Evolutionary conservation across 2,113 vertebrate genomes (phyloP), one percentile per base, ranked within the genome.

Genomic region (Paralichthys olivaceus): DNA sequence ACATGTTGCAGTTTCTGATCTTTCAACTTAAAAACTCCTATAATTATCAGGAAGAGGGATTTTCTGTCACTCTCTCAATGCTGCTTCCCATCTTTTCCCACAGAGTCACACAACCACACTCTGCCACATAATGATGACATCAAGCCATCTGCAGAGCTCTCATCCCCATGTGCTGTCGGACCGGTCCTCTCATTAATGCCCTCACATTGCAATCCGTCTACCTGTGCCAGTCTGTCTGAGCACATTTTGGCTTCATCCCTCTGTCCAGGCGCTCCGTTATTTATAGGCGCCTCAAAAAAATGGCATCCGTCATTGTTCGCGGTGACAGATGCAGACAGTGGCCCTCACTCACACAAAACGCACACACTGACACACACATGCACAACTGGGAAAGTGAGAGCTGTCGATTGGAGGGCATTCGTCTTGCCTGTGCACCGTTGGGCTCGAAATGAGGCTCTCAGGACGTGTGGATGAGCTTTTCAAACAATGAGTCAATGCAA

Each of bases 181-280:
- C 66, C 65, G 55, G 62, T 64, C 72, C 69, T 82, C 79, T 84
- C 86, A 88, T 84, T 89, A 84, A 82, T 81, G 88, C 20, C 79
- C 77, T 75, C 8, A 5, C 53, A 34, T 76, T 77, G 76, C 72
- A 74, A 74, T 87, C 75, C 78, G 65, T 86, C 80, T 75, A 84
- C 76, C 78, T 84, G 81, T 78, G 81, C 83, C 65, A 68, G 70
- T 72, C 69, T 79, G 81, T 72, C 86, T 67, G 56, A 61, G 47
- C 60, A 57, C 11, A 64, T 71, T 75, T 65, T 81, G 80, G 80
- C 81, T 77, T 77, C 78, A 32, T 66, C 53, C 72, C 70, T 77
- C 73, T 64, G 64, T 81, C 79, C 86, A 83, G 87, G 81, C 81
- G 87, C 69, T 60, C 15, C 5, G 78, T 78, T 91, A 89, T 87